These are phyloP conservation scores for Hybognathus amarus DNA, from an alignment of 2,797 vertebrate species.

Conservation along the genomic window DNA sequence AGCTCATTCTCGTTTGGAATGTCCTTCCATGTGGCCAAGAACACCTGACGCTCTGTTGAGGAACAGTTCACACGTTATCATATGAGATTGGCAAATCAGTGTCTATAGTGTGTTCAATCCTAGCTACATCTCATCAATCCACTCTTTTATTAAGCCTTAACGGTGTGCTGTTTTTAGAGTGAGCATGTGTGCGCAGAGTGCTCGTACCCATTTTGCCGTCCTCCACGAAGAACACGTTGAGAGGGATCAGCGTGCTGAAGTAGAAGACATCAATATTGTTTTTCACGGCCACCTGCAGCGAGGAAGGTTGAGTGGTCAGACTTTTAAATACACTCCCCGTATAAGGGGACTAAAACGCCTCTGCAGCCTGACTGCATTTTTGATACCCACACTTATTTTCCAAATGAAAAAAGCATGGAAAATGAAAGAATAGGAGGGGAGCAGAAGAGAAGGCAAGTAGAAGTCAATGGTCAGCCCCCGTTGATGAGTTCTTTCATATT, in stretches of 20 bases:
- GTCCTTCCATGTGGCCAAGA: slow-evolving; percentile 98
- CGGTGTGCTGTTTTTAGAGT: not conserved
- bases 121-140: not conserved
- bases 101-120: too few species aligned
- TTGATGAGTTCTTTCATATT: slow-evolving; percentile 18
- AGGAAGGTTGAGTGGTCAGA: slow-evolving; percentile 31
- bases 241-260: slow-evolving; percentile 97
- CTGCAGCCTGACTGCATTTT: not conserved
- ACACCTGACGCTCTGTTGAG: slow-evolving; percentile 92
- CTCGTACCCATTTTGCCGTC: slow-evolving; percentile 97
- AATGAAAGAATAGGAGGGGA: not conserved
- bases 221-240: slow-evolving; percentile 96
- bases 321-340: not conserved
- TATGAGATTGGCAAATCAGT: not conserved
- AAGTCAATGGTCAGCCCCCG: not conserved
- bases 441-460: not conserved
- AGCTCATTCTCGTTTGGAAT: slow-evolving; percentile 99
- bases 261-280: slow-evolving; percentile 99
- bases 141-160: slow-evolving; percentile 1
- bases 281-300: slow-evolving; percentile 94
- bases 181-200: not conserved
- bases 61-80: slow-evolving; percentile 11
- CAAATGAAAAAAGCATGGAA: slow-evolving; percentile 10
- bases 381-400: not conserved
- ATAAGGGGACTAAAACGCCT: not conserved